A percentile compares a stretch with the other conserved stretches of the same genome.
These are phyloP conservation scores for Cantharis lateralis DNA, from an alignment of 2,888 invertebrate species.

Conservation along the genomic window DNA sequence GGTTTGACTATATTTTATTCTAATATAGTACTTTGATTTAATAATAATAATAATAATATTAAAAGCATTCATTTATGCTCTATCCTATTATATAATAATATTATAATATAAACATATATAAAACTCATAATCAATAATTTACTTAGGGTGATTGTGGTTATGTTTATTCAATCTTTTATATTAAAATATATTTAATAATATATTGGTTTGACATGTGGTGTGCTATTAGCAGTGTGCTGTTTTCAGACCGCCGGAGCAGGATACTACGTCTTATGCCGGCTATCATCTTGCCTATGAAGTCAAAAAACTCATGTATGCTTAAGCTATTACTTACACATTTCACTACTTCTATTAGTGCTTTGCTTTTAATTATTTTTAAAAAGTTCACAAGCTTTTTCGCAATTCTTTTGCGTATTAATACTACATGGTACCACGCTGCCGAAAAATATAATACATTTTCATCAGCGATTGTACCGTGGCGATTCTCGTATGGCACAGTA, in stretches of 20 bases:
- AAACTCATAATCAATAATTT: not conserved
- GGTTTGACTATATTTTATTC: not conserved
- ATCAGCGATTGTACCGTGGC: not conserved
- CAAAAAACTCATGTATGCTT: slow-evolving; percentile 99
- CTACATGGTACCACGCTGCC: not conserved
- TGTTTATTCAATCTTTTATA: slow-evolving; percentile 7
- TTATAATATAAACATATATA: not conserved
- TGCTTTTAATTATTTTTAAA: slow-evolving; percentile 31
- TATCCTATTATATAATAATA: not conserved
- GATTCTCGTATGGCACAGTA: slow-evolving; percentile 31
- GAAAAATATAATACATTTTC: not conserved
- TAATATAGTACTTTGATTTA: not conserved
- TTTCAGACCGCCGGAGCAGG: slow-evolving; percentile 88
- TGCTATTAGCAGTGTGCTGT: slow-evolving; percentile 62
- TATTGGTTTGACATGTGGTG: slow-evolving; percentile 47
- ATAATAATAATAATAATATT: not conserved
- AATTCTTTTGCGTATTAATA: not conserved
- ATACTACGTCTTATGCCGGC: slow-evolving; percentile 95
- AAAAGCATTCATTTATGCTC: not conserved
- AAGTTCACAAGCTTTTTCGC: not conserved
- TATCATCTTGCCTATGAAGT: slow-evolving; percentile 99
- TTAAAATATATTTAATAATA: slow-evolving; percentile 18
- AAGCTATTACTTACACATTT: slow-evolving; percentile 58
- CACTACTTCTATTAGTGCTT: slow-evolving; percentile 41
- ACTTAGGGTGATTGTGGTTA: slow-evolving; percentile 31